Evolutionary conservation across 2,888 invertebrate species (phyloP).

Genomic region (Nomada fucata): DNA sequence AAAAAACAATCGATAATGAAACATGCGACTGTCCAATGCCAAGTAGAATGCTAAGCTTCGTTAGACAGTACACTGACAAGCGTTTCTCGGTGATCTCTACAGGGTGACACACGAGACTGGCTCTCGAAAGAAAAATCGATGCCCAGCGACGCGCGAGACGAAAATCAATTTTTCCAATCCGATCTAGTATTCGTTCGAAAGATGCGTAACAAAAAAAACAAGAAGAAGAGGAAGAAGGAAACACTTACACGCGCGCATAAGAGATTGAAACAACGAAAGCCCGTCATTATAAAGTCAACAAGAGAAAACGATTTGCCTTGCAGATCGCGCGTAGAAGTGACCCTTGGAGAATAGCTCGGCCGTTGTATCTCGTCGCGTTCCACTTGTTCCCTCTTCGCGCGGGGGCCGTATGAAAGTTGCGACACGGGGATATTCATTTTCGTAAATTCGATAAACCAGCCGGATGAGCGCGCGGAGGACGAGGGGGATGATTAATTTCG

Average conservation of each 20-base stretch:
- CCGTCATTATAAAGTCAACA: conserved; percentile 16
- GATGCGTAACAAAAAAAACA: neutral
- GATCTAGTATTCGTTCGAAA: conserved; percentile 3
- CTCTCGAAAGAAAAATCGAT: neutral
- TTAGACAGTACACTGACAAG: conserved; percentile 71
- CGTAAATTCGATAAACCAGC: too few species aligned
- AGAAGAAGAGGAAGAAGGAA: neutral
- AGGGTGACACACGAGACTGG: conserved; percentile 68
- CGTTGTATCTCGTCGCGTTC: neutral
- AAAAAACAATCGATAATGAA: conserved; percentile 67
- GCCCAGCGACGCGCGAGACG: neutral
- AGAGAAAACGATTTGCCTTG: conserved; percentile 34
- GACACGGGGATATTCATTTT: too few species aligned
- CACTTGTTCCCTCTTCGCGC: neutral
- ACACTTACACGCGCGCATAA: neutral
- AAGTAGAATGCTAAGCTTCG: conserved; percentile 75
- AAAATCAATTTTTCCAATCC: neutral
- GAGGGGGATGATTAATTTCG: conserved; percentile 7
- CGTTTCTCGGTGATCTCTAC: conserved; percentile 75
- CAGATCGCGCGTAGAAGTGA: conserved; percentile 24
- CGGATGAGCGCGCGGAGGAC: neutral
- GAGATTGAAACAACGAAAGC: conserved; percentile 61
- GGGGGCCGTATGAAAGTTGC: too few species aligned
- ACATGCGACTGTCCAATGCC: conserved; percentile 72
- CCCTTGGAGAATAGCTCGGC: conserved; percentile 4